Base-by-base conservation (phyloP, 2,113 vertebrate species). In the Daphoenositta chrysoptera region DNA sequence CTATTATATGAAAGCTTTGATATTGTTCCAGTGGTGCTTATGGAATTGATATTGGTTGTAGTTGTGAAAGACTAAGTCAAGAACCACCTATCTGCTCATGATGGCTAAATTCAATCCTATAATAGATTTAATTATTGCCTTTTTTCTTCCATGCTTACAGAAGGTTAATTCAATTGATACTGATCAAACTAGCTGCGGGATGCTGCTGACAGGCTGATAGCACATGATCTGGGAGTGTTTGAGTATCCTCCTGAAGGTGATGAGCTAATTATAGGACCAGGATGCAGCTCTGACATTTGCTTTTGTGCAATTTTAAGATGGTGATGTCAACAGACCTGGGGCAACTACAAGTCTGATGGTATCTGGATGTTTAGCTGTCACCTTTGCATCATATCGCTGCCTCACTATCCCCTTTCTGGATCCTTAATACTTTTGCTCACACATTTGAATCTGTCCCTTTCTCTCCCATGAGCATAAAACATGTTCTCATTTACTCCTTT, bases 291-390 rank as follows among this genome's bases (percentile, higher is more conserved):
- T 76, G 20, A 4, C 9, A 16, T 7, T 35, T 72, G 18, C 9
- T 80, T 86, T 56, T 76, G 30, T 68, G 40, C 5, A n/a, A 2
- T 39, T 86, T 91, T 66, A 76, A 42, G 39, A 54, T 1, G 3
- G 23, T 3, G 2, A 30, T 66, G 61, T 16, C 15, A 50, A 33
- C 0, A 0, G 17, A 75, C 5, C 4, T 9, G 19, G 3, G 24
- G 3, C 13, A 85, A 7, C 37, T 57, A 20, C 45, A 70, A 40
- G 14, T 37, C 30, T 22, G 18, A 12, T 60, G 23, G 26, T 21
- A 35, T 8, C 40, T 64, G 39, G 3, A 27, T 61, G 11, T 39
- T 90, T 70, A 15, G 14, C 57, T 3, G 2, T 37, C 7, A 58
- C 5, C 13, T 75, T 30, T 61, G 7, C 15, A 28, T 10, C n/a